Conservation (phyloP, 2,797 vertebrate species). For the Cyprinella venusta region DNA sequence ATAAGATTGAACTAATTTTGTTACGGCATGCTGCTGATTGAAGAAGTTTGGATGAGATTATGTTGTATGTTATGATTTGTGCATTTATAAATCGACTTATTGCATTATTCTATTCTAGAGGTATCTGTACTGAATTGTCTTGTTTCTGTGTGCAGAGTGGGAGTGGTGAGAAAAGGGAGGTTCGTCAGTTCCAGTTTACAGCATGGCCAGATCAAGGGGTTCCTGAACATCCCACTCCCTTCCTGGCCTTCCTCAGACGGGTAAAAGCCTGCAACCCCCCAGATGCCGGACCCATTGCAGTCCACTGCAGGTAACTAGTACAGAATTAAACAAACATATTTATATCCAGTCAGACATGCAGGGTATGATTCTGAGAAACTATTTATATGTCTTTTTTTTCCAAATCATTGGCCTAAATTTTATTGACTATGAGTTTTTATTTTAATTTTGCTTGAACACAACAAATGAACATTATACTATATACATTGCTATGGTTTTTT, state of each 20-base stretch:
- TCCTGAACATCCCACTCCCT: conserved; percentile 96
- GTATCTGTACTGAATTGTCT: not conserved
- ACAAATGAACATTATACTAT: not conserved
- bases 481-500: not conserved
- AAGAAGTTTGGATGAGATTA: not conserved
- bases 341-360: conserved; percentile 54
- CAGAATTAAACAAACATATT: not conserved
- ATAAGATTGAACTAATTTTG: not conserved
- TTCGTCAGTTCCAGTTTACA: conserved; percentile 98
- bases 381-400: not conserved
- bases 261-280: conserved; percentile 98
- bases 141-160: conserved; percentile 81
- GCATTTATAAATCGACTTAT: not conserved
- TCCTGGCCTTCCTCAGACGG: conserved; percentile 93
- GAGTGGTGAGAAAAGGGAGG: conserved; percentile 95
- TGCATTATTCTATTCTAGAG: not conserved
- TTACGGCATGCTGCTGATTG: not conserved
- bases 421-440: not conserved
- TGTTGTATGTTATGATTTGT: not conserved
- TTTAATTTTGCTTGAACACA: not conserved
- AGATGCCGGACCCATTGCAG: conserved; percentile 94
- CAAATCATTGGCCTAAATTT: not conserved
- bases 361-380: conserved; percentile 43
- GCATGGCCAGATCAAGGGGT: conserved; percentile 98
- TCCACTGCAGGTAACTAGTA: conserved; percentile 91